Evolutionary conservation across 1,140 invertebrate species (phyloP).

Genomic region (Zaprionus vittiger): DNA sequence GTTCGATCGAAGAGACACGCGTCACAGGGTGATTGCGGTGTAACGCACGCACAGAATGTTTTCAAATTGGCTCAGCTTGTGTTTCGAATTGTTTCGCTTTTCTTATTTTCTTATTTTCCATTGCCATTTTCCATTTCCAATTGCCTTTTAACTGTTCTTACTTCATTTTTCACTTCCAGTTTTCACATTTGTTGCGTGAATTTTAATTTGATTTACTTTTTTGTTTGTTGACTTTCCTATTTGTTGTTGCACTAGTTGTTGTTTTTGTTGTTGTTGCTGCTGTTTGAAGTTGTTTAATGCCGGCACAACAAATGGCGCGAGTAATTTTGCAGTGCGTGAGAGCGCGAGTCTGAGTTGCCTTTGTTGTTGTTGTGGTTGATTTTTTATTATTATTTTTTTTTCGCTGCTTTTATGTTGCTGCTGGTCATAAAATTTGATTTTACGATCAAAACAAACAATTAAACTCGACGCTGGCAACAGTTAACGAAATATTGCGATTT

Average conservation of each 20-base stretch:
- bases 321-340: slow-evolving; percentile 55
- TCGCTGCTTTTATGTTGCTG: slow-evolving; percentile 75
- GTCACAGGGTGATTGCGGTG: slow-evolving; percentile 65
- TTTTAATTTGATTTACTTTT: slow-evolving; percentile 6
- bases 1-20: slow-evolving; percentile 56
- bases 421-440: slow-evolving; percentile 84
- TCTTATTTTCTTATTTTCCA: slow-evolving; percentile 10
- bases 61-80: slow-evolving; percentile 56
- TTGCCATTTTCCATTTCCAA: slow-evolving; percentile 8
- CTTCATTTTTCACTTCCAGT: slow-evolving; percentile 18
- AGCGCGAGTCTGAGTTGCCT: slow-evolving; percentile 35
- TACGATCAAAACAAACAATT: slow-evolving; percentile 84
- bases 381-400: slow-evolving; percentile 52
- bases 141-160: neutral
- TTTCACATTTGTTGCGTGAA: slow-evolving; percentile 1
- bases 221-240: slow-evolving; percentile 33
- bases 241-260: slow-evolving; percentile 33
- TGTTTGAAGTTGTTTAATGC: slow-evolving; percentile 43
- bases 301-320: slow-evolving; percentile 69
- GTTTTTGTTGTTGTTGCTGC: slow-evolving; percentile 16
- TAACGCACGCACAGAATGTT: slow-evolving; percentile 43
- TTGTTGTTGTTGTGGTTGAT: slow-evolving; percentile 41
- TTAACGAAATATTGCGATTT: slow-evolving; percentile 76
- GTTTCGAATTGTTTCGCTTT: slow-evolving; percentile 12
- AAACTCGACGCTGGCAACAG: slow-evolving; percentile 78